Base-by-base conservation (phyloP, 1,140 invertebrate species). In the Grapholita molesta region DNA sequence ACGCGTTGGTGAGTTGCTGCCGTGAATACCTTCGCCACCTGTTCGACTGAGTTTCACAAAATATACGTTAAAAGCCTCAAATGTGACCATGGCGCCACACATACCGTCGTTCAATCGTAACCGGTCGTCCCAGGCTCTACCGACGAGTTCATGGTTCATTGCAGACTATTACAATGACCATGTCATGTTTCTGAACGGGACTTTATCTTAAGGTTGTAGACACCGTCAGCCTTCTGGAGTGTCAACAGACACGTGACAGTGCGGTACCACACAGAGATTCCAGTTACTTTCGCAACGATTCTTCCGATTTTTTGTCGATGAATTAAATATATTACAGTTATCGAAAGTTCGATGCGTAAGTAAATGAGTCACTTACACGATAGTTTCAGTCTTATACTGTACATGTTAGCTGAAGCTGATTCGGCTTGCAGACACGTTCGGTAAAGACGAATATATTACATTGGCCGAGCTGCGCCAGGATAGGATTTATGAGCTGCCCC, bases 1-100 rank as follows among this genome's bases (percentile, higher is more conserved):
- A 98, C 97, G 93, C 98, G 98, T 95, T 99, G 98, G 94, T 98
- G 97, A 92, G 95, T 96, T 85, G 98, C 97, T 79, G 97, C 96
- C 88, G 94, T 94, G 94, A 99, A 99, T 92, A 99, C 97, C 94
- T 97, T 96, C 95, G 98, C 97, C 94, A 99, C 98, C 95, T 99
- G 97, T 96, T 97, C 96, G 95, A 99, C 98, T 99, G 96, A 89
- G 80, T 79, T 88, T 88, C 83, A 91, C 85, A 90, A 84, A 88
- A 65, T 75, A 82, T 82, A 87, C 79, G 82, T 91, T 88, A 86
- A 80, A 80, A 81, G 80, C 72, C 75, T 74, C 69, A 77, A 73
- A 71, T 70, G 74, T 74, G 76, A 68, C 68, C 76, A 69, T 67
- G 38, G 53, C 75, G 82, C 75, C 75, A 77, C 64, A 88, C 87